A percentile compares a stretch with the other conserved stretches of the same genome.
Evolutionary conservation across 2,888 invertebrate genomes (phyloP).

Genomic region (Caenorhabditis drosophilae): DNA sequence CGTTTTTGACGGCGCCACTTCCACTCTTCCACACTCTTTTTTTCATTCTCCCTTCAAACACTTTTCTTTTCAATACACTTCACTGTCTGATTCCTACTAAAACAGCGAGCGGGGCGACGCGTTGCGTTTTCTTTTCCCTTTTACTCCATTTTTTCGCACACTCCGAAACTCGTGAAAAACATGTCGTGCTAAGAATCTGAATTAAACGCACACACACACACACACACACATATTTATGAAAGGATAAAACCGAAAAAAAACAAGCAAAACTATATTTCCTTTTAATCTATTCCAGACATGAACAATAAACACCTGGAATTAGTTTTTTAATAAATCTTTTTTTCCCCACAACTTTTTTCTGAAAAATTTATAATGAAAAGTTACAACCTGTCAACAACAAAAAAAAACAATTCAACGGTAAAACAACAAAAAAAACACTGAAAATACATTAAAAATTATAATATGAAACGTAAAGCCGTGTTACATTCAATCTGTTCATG

Average conservation of each 20-base stretch:
- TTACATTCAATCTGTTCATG: no score
- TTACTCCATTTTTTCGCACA: conserved; percentile 16
- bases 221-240: conserved; percentile 18
- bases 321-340: no score
- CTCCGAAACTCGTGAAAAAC: conserved; percentile 7
- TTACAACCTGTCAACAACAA: no score
- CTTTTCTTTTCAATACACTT: conserved; percentile 2
- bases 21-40: conserved; percentile 3
- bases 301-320: no score
- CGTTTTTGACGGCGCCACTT: neutral
- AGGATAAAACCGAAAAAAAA: conserved; percentile 23
- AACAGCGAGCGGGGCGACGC: neutral
- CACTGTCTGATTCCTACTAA: neutral
- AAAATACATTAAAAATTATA: no score
- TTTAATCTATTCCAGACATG: no score
- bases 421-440: no score
- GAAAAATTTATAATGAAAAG: no score
- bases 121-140: neutral
- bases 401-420: no score
- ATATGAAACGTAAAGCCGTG: no score
- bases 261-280: no score
- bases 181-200: conserved; percentile 9
- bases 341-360: no score
- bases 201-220: conserved; percentile 17
- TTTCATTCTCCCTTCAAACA: neutral